A percentile compares a stretch with the other conserved stretches of the same genome.
These are phyloP conservation scores for Nephotettix cincticeps DNA, from an alignment of 1,140 invertebrate genomes.

Conservation along the genomic window DNA sequence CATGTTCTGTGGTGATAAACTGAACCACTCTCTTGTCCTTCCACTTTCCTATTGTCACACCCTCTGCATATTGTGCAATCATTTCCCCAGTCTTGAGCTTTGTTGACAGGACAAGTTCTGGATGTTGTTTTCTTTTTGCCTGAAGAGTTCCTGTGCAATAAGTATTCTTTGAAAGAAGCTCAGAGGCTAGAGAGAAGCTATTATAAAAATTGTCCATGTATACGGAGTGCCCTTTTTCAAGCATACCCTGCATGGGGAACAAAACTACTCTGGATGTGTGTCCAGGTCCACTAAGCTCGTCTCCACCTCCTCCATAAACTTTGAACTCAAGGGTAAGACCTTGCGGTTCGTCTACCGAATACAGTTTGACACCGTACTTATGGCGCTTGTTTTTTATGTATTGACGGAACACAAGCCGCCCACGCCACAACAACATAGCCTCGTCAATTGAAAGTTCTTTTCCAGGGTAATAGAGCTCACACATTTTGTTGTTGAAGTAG, in stretches of 20 bases:
- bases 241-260: slow-evolving; percentile 23
- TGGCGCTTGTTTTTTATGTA: slow-evolving; percentile 44
- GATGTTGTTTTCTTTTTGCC: slow-evolving; percentile 45
- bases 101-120: slow-evolving; percentile 43
- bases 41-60: slow-evolving; percentile 48
- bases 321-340: slow-evolving; percentile 24
- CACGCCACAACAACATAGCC: slow-evolving; percentile 41
- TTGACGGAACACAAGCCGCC: slow-evolving; percentile 43
- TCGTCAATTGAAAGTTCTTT: slow-evolving; percentile 33
- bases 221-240: slow-evolving; percentile 27
- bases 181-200: slow-evolving; percentile 47
- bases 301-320: slow-evolving; percentile 26
- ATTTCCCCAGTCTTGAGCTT: slow-evolving; percentile 47
- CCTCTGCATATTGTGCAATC: slow-evolving; percentile 43
- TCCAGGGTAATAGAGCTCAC: background rate
- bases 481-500: background rate
- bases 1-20: too few species aligned
- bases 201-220: slow-evolving; percentile 45
- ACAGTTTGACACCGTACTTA: slow-evolving; percentile 44
- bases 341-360: slow-evolving; percentile 38
- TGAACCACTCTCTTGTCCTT: slow-evolving; percentile 47
- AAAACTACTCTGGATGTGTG: slow-evolving; percentile 30
- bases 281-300: slow-evolving; percentile 6
- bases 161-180: slow-evolving; percentile 47
- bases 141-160: slow-evolving; percentile 51